Percentiles rank a stretch among this genome's conserved stretches.
These are phyloP conservation scores for Byasa hedistus DNA, from an alignment of 2,888 invertebrate genomes.

Conservation along the genomic window DNA sequence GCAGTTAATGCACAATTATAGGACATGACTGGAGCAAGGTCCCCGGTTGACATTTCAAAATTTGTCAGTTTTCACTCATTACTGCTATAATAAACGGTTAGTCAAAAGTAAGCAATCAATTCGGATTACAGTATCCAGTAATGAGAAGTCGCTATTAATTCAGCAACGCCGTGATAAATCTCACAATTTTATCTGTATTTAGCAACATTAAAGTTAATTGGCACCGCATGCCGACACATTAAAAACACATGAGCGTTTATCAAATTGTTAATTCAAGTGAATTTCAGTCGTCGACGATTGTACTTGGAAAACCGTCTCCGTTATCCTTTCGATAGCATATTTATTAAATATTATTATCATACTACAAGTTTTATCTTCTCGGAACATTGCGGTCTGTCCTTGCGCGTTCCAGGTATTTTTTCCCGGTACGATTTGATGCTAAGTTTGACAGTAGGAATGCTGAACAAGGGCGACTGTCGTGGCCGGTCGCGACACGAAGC, in stretches of 20 bases:
- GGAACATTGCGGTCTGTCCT: constrained; percentile 49
- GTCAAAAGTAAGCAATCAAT: constrained; percentile 25
- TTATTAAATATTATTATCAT: constrained; percentile 17
- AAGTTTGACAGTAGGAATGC: constrained; percentile 74
- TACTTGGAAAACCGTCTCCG: constrained; percentile 20
- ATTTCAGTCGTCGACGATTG: constrained; percentile 16
- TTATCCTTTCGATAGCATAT: constrained; percentile 15
- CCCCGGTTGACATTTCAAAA: constrained; percentile 62
- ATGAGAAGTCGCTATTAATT: constrained; percentile 8
- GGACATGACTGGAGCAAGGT: constrained; percentile 65
- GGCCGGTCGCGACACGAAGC: constrained; percentile 59
- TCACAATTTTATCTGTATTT: constrained; percentile 16
- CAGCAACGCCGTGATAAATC: constrained; percentile 10
- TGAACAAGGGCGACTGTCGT: constrained; percentile 62
- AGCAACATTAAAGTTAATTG: constrained; percentile 22
- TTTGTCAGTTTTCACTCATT: constrained; percentile 64
- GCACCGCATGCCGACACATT: constrained; percentile 5
- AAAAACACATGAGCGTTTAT: constrained; percentile 20
- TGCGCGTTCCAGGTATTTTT: constrained; percentile 58
- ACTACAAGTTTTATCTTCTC: constrained; percentile 27
- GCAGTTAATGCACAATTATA: constrained; percentile 60
- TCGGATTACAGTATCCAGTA: constrained; percentile 16
- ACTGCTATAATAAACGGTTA: constrained; percentile 51
- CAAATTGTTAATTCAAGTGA: constrained; percentile 23
- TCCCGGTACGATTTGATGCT: constrained; percentile 59